Conservation (phyloP, 1,140 invertebrate genomes). For the Apis florea region DNA sequence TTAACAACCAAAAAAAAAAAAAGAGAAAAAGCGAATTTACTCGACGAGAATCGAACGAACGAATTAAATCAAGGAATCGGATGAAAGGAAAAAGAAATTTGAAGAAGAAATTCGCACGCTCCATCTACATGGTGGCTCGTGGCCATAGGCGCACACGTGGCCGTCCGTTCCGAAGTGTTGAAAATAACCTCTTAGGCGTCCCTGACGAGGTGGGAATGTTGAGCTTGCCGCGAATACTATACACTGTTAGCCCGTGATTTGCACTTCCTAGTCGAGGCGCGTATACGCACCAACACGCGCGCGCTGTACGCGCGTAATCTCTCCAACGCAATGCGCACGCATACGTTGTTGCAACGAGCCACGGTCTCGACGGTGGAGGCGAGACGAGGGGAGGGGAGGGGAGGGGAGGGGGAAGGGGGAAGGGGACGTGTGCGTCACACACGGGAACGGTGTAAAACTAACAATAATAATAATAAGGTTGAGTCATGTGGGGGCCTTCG, state of each 20-base stretch:
- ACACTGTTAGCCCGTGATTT: slow-evolving; percentile 68
- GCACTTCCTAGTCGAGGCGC: slow-evolving; percentile 74
- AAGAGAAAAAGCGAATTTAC: too few relatives aligned
- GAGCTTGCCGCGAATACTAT: slow-evolving; percentile 70
- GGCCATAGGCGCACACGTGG: slow-evolving; percentile 18
- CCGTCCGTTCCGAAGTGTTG: slow-evolving; percentile 60
- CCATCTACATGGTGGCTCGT: neutral
- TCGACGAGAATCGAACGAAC: too few relatives aligned
- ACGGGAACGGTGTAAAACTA: slow-evolving; percentile 56
- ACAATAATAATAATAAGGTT: slow-evolving; percentile 73
- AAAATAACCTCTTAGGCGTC: slow-evolving; percentile 77
- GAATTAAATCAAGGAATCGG: too few relatives aligned
- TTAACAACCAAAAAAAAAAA: too few relatives aligned
- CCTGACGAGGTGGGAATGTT: slow-evolving; percentile 76
- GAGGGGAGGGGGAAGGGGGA: neutral
- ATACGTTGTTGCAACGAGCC: neutral
- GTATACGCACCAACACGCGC: slow-evolving; percentile 37
- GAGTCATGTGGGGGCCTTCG: slow-evolving; percentile 76
- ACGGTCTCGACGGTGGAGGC: too few relatives aligned
- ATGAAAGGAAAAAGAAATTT: neutral
- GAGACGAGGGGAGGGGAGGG: neutral
- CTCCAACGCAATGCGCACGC: neutral
- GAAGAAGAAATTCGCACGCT: neutral
- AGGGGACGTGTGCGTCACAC: neutral
- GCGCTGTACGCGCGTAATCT: neutral